Evolutionary conservation across 2,888 invertebrate genomes (phyloP).

Genomic region (Galeruca laticollis): DNA sequence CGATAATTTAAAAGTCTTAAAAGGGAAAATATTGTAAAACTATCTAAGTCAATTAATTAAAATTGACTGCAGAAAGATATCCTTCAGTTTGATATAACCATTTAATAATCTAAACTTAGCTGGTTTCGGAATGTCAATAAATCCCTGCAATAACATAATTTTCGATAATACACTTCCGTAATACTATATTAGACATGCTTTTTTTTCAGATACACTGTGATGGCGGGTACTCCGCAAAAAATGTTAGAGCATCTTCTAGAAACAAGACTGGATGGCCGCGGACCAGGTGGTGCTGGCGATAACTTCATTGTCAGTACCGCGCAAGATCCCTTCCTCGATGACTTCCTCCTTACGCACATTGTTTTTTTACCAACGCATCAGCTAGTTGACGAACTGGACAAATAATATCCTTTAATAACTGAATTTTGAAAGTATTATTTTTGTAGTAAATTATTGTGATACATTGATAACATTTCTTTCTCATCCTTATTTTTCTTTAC

Average conservation of each 20-base stretch:
- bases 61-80: no score
- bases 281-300: constrained; percentile 67
- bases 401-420: constrained; percentile 79
- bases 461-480: neutral
- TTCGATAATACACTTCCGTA: no score
- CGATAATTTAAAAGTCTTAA: no score
- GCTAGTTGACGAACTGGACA: constrained; percentile 78
- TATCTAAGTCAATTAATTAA: no score
- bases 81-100: no score
- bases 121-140: no score
- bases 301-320: constrained; percentile 62
- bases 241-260: constrained; percentile 88
- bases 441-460: neutral
- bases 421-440: constrained; percentile 46
- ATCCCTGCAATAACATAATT: no score
- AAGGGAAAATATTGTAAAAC: no score
- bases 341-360: constrained; percentile 85
- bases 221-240: constrained; percentile 88
- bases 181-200: neutral
- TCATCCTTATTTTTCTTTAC: no score
- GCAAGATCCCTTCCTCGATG: constrained; percentile 83
- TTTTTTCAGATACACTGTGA: constrained; percentile 79
- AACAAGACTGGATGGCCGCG: constrained; percentile 77
- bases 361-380: constrained; percentile 84
- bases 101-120: no score